Percentiles rank a stretch among this genome's conserved stretches.
These are phyloP conservation scores for Lacerta bilineata DNA, from an alignment of 2,797 vertebrate genomes.

Conservation along the genomic window DNA sequence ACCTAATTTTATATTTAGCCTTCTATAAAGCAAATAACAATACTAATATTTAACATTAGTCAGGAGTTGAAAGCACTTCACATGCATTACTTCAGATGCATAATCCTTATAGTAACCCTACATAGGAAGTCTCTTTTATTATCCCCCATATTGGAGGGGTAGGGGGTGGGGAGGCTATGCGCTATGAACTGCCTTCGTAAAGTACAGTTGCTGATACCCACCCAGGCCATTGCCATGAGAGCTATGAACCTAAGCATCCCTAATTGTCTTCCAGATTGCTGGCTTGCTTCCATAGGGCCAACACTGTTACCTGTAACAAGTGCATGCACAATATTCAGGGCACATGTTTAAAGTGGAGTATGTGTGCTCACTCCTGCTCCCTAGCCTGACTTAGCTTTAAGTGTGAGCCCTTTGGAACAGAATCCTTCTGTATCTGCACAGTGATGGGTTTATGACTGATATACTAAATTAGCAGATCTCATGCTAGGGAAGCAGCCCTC, in stretches of 20 bases:
- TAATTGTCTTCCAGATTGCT: not conserved
- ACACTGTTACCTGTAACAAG: not conserved
- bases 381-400: not conserved
- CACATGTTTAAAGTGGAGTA: not conserved
- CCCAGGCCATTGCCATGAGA: not conserved
- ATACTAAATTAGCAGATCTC: not conserved
- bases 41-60: not conserved
- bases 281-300: not conserved
- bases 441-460: not conserved
- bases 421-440: not conserved
- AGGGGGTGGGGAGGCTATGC: too few relatives aligned
- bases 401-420: not conserved
- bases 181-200: not conserved
- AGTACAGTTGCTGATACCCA: not conserved
- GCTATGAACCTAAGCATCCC: not conserved
- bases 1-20: not conserved
- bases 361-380: not conserved
- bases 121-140: not conserved
- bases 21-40: not conserved
- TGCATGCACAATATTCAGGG: not conserved
- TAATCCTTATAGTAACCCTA: not conserved
- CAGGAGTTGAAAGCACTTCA: not conserved
- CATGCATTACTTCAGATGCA: not conserved
- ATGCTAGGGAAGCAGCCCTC: not conserved
- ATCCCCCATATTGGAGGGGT: not conserved